Base-by-base conservation (phyloP, 2,797 vertebrate species). In the Clarias laeviceps region DNA sequence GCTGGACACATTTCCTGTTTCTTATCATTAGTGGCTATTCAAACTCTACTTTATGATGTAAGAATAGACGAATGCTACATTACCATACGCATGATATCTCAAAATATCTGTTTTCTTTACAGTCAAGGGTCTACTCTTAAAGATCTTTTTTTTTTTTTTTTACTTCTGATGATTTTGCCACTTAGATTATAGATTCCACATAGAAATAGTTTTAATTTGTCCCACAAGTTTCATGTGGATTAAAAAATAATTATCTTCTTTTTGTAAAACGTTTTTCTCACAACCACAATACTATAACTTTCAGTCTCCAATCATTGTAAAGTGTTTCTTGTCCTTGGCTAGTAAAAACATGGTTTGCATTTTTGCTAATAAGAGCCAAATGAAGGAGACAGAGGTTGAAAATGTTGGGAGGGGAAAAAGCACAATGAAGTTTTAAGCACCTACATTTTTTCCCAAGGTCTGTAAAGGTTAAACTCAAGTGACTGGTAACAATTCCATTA, bases 401-500 rank as follows among this genome's bases (percentile, higher is more conserved):
- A 81, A 59, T 64, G 34, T 54, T 57, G 79, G 87, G 32, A 80
- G 81, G 65, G 54, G 27, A 24, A 15, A 90, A 89, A 89, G 88
- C 90, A 91, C 90, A 87, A 88, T 90, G 90, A 77, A 50, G 82
- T 91, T 92, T 92, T 89, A 80, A 87, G 87, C 89, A 88, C 70
- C 84, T 82, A 83, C 85, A 76, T 90, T 85, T 91, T 76, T 89
- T 91, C 81, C 86, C 85, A 87, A 91, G 88, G 89, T 93, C 91
- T 90, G 92, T 89, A 94, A 94, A 93, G 85, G 92, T 94, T 96
- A 94, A 94, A 93, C 88, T 93, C 92, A 92, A 94, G 94, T 94
- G 93, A 93, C 90, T 91, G 94, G 94, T 95, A 96, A 92, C 95
- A 94, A 94, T 93, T 96, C 94, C 91, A 92, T 96, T 97, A 95